Evolutionary conservation across 2,888 invertebrate genomes (phyloP), one percentile per base, ranked within the genome.

Genomic region (Disparrhopalites patrizii): DNA sequence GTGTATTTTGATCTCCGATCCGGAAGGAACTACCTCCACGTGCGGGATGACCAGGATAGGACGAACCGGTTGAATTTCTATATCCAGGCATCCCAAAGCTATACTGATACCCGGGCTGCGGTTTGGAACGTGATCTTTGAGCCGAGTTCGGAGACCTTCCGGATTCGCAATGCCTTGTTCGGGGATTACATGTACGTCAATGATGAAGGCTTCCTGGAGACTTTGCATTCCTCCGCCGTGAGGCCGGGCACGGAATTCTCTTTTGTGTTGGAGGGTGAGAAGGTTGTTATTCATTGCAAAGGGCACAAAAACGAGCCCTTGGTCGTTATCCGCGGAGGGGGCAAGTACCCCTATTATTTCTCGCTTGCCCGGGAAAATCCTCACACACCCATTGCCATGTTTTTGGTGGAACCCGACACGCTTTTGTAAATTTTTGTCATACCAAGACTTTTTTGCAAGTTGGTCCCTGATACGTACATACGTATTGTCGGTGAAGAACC

Each of bases 101-200:
- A 63, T 31, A 40, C 63, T 1, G 63, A 63, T 27, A n/a, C 43
- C 23, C 63, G 63, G 1, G 38, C 63, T 3, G 63, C 63, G 1
- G 63, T 63, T 18, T 63, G 63, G 63, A 55, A 54, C 13, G 30
- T 63, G 8, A 43, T 27, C 7, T 63, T 55, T 38, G 54, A 54
- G 40, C 27, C 55, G 7, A 13, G 18, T 2, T 43, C 55, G 5
- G 63, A 63, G 3, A 63, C 63, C 13, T 63, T 63, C 31, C 38
- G 55, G 5, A 63, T 63, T 30, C 54, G 55, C 10, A 63, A 63
- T 55, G 20, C 63, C 5, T n/a, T 63, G 40, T 63, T 55, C 27
- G 63, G 63, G 13, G 63, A 63, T 27, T 63, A 63, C 63, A 63
- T 63, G 55, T 55, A 55, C 18, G 43, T 63, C 10, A 63, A 63